These are phyloP conservation scores for Stichodactyla helianthus DNA, from an alignment of 64 coral and sea anemone species.

Conservation along the genomic window DNA sequence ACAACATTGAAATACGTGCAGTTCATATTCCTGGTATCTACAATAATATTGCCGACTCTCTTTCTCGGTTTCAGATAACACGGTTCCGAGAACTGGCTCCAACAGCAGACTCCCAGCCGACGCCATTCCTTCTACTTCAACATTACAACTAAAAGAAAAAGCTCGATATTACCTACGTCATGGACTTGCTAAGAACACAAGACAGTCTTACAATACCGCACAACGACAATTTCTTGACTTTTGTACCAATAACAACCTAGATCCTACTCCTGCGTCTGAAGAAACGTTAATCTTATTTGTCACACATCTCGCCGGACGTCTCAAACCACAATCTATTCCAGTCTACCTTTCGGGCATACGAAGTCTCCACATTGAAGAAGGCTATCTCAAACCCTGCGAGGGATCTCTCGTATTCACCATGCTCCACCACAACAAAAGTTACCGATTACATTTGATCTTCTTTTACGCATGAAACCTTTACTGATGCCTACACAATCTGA, in stretches of 20 bases:
- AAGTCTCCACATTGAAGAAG: no score
- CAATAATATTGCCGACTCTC: conserved; percentile 32
- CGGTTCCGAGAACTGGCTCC: conserved; percentile 10
- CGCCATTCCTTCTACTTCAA: neutral
- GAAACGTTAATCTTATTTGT: no score
- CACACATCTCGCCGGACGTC: no score
- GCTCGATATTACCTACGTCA: neutral
- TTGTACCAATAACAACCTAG: neutral
- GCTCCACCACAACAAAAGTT: neutral
- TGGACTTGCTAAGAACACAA: neutral
- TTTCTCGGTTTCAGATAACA: conserved; percentile 22
- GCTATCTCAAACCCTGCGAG: no score
- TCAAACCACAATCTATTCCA: no score
- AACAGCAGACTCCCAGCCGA: neutral
- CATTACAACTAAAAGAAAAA: neutral
- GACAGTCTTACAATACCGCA: neutral
- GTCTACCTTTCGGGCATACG: no score
- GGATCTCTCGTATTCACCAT: no score
- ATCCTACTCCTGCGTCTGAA: no score
- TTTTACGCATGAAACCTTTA: neutral
- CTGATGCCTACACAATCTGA: neutral
- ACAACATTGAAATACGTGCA: neutral
- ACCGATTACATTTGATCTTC: neutral
- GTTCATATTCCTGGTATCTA: neutral
- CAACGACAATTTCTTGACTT: neutral